Conservation (phyloP, 2,888 invertebrate species). For the Lycaena phlaeas region DNA sequence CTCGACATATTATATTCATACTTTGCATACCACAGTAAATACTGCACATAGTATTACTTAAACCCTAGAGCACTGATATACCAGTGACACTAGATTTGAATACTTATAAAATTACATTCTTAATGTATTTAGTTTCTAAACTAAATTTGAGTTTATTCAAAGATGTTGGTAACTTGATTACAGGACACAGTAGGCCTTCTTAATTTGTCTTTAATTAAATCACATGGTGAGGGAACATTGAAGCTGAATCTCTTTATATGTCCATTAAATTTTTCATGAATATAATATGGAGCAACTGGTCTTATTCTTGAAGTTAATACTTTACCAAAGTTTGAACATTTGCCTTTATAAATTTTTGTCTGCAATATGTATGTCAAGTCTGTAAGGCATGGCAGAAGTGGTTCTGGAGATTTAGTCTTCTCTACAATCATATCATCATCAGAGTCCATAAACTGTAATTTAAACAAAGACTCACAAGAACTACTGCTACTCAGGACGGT, state of each 20-base stretch:
- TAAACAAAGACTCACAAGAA: slow-evolving; percentile 40
- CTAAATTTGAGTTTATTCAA: neutral
- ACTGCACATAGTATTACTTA: too few relatives aligned
- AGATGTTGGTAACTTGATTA: slow-evolving; percentile 9
- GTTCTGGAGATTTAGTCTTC: slow-evolving; percentile 21
- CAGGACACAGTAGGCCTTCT: slow-evolving; percentile 27
- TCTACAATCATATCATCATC: slow-evolving; percentile 22
- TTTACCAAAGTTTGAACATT: slow-evolving; percentile 49
- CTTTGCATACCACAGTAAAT: too few relatives aligned
- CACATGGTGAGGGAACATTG: slow-evolving; percentile 48
- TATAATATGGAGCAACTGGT: slow-evolving; percentile 44
- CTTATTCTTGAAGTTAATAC: slow-evolving; percentile 37
- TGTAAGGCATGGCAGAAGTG: slow-evolving; percentile 33
- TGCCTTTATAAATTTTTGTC: slow-evolving; percentile 31
- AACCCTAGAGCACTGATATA: too few relatives aligned
- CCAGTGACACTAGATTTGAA: too few relatives aligned
- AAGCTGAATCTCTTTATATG: slow-evolving; percentile 44
- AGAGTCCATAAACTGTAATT: slow-evolving; percentile 28
- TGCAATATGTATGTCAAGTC: slow-evolving; percentile 47
- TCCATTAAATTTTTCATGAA: slow-evolving; percentile 27
- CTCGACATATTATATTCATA: too few relatives aligned
- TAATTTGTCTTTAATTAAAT: slow-evolving; percentile 38
- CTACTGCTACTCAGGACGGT: slow-evolving; percentile 32
- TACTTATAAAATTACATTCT: too few relatives aligned
- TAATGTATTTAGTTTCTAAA: neutral